Evolutionary conservation across 1,140 invertebrate species (phyloP).

Genomic region (Leptinotarsa undecemlineata): DNA sequence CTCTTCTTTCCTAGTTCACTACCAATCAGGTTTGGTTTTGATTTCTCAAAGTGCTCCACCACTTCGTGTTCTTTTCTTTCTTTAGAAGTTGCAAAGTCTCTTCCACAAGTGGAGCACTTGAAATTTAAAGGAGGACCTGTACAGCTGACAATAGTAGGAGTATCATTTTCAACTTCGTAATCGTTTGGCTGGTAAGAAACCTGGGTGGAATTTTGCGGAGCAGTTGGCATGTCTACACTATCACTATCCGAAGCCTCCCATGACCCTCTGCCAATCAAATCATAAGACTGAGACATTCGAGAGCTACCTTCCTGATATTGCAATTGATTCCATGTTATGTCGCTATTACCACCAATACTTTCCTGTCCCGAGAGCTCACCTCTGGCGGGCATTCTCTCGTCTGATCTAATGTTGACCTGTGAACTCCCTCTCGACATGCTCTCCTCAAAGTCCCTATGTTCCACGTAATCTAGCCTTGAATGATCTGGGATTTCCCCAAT

Average conservation of each 20-base stretch:
- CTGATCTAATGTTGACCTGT: slow-evolving; percentile 78
- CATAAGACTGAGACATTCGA: slow-evolving; percentile 59
- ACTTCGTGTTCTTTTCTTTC: slow-evolving; percentile 67
- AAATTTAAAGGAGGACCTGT: slow-evolving; percentile 52
- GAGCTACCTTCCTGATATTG: slow-evolving; percentile 54
- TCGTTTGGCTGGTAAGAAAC: slow-evolving; percentile 29
- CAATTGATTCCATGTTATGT: slow-evolving; percentile 49
- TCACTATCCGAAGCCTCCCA: slow-evolving; percentile 71
- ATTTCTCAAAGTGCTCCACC: slow-evolving; percentile 53
- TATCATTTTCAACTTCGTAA: slow-evolving; percentile 37
- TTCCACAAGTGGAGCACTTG: slow-evolving; percentile 64
- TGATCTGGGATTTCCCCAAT: slow-evolving; percentile 42
- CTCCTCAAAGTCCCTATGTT: slow-evolving; percentile 58
- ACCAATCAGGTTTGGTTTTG: slow-evolving; percentile 34
- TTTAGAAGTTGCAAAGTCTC: slow-evolving; percentile 66
- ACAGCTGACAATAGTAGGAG: slow-evolving; percentile 43
- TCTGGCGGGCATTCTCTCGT: slow-evolving; percentile 81
- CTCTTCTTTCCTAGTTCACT: slow-evolving; percentile 44
- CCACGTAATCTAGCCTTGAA: slow-evolving; percentile 33
- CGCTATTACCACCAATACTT: slow-evolving; percentile 66
- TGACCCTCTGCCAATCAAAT: slow-evolving; percentile 67
- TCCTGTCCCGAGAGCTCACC: slow-evolving; percentile 82
- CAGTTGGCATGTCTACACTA: slow-evolving; percentile 58
- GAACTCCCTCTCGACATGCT: slow-evolving; percentile 65
- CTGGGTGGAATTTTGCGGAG: slow-evolving; percentile 34